Evolutionary conservation across 2,888 invertebrate species (phyloP), one percentile per base, ranked within the genome.

Genomic region (Drosophila falleni): DNA sequence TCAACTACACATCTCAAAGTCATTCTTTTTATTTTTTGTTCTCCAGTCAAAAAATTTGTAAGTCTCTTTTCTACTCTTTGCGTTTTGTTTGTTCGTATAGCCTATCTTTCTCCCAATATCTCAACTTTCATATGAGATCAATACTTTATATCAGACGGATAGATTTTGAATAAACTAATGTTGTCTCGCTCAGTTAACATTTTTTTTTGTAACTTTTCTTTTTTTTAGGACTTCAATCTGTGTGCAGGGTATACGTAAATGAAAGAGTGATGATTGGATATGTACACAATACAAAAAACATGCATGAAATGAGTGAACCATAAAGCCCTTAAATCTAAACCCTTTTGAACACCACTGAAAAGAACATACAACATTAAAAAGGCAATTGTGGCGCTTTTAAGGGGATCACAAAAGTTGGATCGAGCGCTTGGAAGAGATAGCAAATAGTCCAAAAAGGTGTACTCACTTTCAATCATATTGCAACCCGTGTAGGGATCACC

Each of bases 401-500:
- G 23, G 19, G 19, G 16, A 61, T 44, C 35, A 60, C 53, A 41
- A 23, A n/a, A 26, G 10, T 9, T 54, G 16, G 39, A 59, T 67
- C 56, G 51, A 63, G 46, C 54, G 50, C 66, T 16, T 60, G 29
- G 49, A 74, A 49, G 26, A 54, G 49, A 76, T 59, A 72, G 70
- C 35, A 70, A 61, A 53, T 59, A 72, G 11, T 75, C 19, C 56
- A 60, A 77, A 67, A 31, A 19, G 23, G 31, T 58, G 86, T 78
- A 94, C 95, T 95, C 93, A 95, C 95, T 92, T 91, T 93, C 94
- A 72, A 93, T 93, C 81, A 93, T 91, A 82, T 95, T 95, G 91
- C 97, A 97, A 89, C 96, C 95, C 5, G 95, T 94, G 91, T 96
- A 96, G 33, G 97, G 96, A 94, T 97, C 97, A 83, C 97, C 97